These are phyloP conservation scores for Steinernema feltiae DNA, from an alignment of 1,140 invertebrate genomes.

Conservation along the genomic window DNA sequence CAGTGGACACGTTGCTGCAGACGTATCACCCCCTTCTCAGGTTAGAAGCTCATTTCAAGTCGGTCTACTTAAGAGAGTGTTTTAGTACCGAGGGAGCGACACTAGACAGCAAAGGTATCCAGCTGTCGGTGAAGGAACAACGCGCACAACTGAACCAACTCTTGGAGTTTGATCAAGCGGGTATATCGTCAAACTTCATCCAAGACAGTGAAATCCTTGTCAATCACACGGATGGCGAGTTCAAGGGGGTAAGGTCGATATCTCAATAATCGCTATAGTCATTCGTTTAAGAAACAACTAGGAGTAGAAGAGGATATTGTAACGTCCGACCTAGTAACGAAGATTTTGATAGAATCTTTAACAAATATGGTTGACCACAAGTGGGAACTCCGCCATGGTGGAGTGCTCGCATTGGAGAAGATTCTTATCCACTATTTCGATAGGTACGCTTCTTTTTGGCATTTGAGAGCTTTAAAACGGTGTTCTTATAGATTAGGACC, in stretches of 20 bases:
- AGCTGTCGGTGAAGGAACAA: background rate
- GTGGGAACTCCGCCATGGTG: background rate
- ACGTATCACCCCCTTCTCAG: background rate
- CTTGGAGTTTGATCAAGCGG: background rate
- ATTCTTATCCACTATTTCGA: slow-evolving; percentile 7
- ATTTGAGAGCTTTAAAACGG: background rate
- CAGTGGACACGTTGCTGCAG: background rate
- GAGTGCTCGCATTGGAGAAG: background rate
- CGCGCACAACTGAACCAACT: background rate
- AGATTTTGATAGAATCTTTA: background rate
- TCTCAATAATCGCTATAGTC: background rate
- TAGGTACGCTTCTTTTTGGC: background rate
- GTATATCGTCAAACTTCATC: background rate
- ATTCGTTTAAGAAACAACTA: background rate
- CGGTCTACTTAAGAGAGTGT: background rate
- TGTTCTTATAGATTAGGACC: slow-evolving; percentile 8
- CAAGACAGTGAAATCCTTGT: background rate
- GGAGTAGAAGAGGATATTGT: background rate
- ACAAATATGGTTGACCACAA: background rate
- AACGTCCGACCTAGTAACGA: background rate
- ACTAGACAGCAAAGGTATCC: background rate
- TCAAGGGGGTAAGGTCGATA: background rate
- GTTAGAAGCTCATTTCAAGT: background rate
- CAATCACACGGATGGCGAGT: background rate
- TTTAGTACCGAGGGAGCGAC: background rate